Evolutionary conservation across 2,888 invertebrate genomes (phyloP), one percentile per base, ranked within the genome.

Genomic region (Rotaria magnacalcarata): DNA sequence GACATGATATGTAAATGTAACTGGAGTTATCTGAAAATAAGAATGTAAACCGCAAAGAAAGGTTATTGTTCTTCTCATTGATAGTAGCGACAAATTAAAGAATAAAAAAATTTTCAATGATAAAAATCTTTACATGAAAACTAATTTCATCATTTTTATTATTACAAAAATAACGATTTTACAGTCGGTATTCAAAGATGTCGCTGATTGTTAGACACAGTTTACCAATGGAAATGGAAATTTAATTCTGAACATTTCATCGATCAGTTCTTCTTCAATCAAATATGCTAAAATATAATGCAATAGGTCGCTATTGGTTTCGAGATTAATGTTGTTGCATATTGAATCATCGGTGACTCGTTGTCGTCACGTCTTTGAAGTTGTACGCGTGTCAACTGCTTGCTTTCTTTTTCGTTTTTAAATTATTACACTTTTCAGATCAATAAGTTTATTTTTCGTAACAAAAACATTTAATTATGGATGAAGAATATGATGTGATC

Each of bases 401-500:
- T 34, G 24, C 8, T 56, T 67, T 67, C 5, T 34, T 52, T 3
- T 52, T 52, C 16, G 3, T 52, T 8, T 16, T 16, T 0, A 52
- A 16, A 52, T 52, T 52, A 52, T 52, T 52, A 52, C 14, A 52
- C 16, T 52, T 52, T 52, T 67, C 19, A 67, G 67, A 67, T 14
- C 67, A 34, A 41, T 10, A 4, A 67, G 6, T 67, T 67, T 67
- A 6, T 34, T 67, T 16, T 21, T 19, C 54, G 3, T 21, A 27
- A 24, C 34, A 67, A 34, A 19, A 67, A 14, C 5, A 4, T 67
- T 2, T 47, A 80, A 80, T 47, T 47, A 99, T 99, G 99, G 97
- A 99, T 95, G 98, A 99, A 93, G 96, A 97, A 94, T 99, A 99
- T 93, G 99, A 99, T 92, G 96, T 96, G 89, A 97, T 99, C 92